Base-by-base conservation (phyloP, 2,888 invertebrate species). In the Alsophila aescularia region DNA sequence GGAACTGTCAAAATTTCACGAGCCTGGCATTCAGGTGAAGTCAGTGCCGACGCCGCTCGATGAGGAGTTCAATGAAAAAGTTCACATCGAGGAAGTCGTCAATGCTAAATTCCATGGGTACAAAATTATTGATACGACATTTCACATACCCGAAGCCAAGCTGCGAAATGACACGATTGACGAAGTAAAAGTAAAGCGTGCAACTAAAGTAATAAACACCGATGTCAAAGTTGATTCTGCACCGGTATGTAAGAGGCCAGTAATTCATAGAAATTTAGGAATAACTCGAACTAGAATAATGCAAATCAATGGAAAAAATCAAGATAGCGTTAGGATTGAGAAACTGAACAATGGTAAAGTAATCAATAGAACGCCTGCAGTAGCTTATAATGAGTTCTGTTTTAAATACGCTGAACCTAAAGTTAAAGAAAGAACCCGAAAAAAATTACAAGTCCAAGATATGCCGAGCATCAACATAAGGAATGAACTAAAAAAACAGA, bases 391-490 rank as follows among this genome's bases (percentile, higher is more conserved):
- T 57, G 90, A 90, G 70, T 78, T 83, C 60, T 70, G 75, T 47
- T 81, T 72, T 68, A 72, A 81, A 69, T 78, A 87, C 63, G 58
- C 69, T 39, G 80, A 85, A 67, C 74, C 78, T 32, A 74, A 76
- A 66, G 58, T 57, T 41, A 71, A 63, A 39, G 27, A 49, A 34
- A 58, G 21, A 35, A 60, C 69, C 29, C 66, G 51, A 37, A 85
- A 77, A 67, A 52, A 63, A 43, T 73, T 92, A 54, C 72, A 83
- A 64, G 67, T 92, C 61, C 92, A 93, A 79, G 73, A 79, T 64
- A 87, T 93, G 87, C 93, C 93, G 41, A 80, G 86, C 49, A 87
- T 93, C 56, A 88, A 86, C 67, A 93, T 93, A 58, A 85, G 90
- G 70, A 84, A 90, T 60, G 86, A 90, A 69, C 72, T 93, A 16